phyloP scores from a whole-genome alignment of 2,888 invertebrate genomes.

The Phasia obesa region DNA sequence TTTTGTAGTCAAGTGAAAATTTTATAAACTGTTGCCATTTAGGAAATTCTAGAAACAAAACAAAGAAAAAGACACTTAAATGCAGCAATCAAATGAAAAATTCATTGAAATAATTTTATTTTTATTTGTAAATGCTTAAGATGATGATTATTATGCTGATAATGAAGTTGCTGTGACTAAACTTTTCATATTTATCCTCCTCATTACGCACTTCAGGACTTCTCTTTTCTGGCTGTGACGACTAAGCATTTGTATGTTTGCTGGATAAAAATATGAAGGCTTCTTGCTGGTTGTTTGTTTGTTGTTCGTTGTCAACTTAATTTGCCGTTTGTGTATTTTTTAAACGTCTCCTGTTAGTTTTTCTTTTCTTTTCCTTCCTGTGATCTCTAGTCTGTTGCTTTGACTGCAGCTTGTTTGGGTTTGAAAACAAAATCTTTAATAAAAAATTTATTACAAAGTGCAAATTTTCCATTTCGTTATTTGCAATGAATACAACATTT shows the following conservation, averaged over 20 bases:
- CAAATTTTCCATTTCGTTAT: constrained; percentile 67
- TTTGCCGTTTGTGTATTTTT: constrained; percentile 32
- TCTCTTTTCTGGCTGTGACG: background rate
- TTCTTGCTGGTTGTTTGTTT: constrained; percentile 2
- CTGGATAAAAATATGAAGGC: no score
- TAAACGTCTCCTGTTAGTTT: constrained; percentile 12
- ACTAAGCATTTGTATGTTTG: background rate
- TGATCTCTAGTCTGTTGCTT: background rate
- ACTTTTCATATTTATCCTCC: background rate
- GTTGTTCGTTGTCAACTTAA: constrained; percentile 37
- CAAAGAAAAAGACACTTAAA: background rate
- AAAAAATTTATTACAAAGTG: constrained; percentile 58
- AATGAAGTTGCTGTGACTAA: constrained; percentile 12
- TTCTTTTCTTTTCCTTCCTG: constrained; percentile 13
- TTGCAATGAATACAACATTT: constrained; percentile 56
- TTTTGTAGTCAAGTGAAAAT: no score
- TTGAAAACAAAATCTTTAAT: constrained; percentile 3
- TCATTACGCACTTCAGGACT: constrained; percentile 47
- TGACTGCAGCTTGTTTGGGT: background rate
- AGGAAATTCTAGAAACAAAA: background rate
- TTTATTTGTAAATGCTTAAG: constrained; percentile 12
- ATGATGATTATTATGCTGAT: background rate
- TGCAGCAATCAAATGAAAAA: constrained; percentile 28
- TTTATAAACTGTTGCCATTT: constrained; percentile 64
- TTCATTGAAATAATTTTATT: constrained; percentile 46